Conservation (phyloP, 2,113 vertebrate species). For the Natator depressus region DNA sequence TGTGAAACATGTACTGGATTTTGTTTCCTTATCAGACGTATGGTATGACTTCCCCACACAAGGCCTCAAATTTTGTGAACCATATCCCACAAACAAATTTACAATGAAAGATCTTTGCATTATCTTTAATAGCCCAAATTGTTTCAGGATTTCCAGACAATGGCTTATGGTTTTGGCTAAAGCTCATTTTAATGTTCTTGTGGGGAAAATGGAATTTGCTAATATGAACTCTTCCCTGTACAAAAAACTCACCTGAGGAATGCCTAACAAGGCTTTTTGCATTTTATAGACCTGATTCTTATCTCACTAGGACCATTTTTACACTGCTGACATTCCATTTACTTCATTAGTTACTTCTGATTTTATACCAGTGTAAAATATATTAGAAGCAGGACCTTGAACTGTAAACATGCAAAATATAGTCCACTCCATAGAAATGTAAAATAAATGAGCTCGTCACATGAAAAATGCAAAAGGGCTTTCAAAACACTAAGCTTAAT, state of each 20-base stretch:
- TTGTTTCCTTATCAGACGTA: background rate
- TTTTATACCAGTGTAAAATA: background rate
- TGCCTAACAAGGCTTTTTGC: background rate
- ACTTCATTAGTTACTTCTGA: background rate
- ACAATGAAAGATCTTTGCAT: conserved; percentile 6
- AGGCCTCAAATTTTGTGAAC: background rate
- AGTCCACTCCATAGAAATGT: background rate
- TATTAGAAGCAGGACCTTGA: background rate
- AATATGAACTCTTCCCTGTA: background rate
- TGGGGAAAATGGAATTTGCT: background rate
- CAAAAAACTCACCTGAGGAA: conserved; percentile 14
- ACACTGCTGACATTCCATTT: conserved; percentile 19
- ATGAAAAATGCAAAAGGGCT: conserved; percentile 4
- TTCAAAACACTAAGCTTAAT: conserved; percentile 41
- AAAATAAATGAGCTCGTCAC: background rate
- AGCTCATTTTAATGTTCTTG: conserved; percentile 5
- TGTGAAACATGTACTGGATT: background rate
- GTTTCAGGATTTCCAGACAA: conserved; percentile 27
- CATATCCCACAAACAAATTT: background rate
- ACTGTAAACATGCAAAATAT: background rate
- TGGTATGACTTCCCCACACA: background rate
- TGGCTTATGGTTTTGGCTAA: background rate
- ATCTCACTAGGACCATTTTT: background rate
- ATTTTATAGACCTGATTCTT: background rate
- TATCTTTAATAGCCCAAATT: conserved; percentile 22